Base-by-base conservation (phyloP, 2,888 invertebrate species). In the Lutraria lutraria region DNA sequence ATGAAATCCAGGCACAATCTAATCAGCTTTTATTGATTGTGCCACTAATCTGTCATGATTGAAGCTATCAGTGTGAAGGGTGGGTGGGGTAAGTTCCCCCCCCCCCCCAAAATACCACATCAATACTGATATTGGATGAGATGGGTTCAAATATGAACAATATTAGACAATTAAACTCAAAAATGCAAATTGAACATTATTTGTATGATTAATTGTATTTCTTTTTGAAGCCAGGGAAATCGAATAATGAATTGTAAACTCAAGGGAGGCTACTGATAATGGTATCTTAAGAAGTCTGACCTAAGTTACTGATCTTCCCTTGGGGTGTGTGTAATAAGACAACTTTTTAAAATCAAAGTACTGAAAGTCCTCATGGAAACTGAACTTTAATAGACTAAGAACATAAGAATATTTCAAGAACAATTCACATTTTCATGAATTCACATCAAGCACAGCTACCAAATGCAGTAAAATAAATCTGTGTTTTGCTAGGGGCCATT, bases 241-340 rank as follows among this genome's bases (percentile, higher is more conserved):
- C 56, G 21, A 56, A 12, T 19, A 34, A 31, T 34, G 15, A 76
- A 68, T 21, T n/a, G 63, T 76, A 76, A 31, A 31, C 15, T 25
- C 76, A 76, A 34, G 76, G 76, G 76, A 76, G 31, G 31, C 31
- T 31, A 76, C 76, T 76, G 16, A 0, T n/a, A 3, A 34, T 15
- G 25, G 76, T 34, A 76, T 76, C 13, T 12, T 31, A 76, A 76
- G 2, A 31, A 34, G 31, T 31, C 16, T 76, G 76, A 76, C 76
- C 76, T 76, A 31, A 31, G 76, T 76, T 76, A 76, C 76, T 76
- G 76, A 34, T 34, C 76, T 34, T 76, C 63, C 63, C 63, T 25
- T 68, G 25, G 19, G 43, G 8, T 4, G 2, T 43, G 43, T 8
- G 8, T 8, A 43, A 8, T 8, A 43, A 43, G 43, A 43, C 2